Base-by-base conservation (phyloP, 2,113 vertebrate species). In the Halcyon senegalensis region DNA sequence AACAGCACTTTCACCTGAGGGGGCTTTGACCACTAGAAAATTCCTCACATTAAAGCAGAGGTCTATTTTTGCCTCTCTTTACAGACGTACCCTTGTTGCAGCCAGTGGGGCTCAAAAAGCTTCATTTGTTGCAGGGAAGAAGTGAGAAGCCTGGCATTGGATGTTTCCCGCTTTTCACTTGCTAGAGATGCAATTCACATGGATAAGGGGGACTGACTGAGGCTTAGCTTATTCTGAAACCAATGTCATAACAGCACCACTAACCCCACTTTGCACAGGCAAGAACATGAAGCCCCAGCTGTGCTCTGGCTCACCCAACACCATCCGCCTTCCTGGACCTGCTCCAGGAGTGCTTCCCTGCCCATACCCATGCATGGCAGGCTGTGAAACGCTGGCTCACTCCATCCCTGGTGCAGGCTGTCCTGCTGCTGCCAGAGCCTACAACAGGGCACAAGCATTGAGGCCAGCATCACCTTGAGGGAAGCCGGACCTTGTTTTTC, bases 341-440 rank as follows among this genome's bases (percentile, higher is more conserved):
- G 1, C 56, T 76, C 13, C 33, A 41, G 56, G 6, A 82, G 19
- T 5, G 7, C 19, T 56, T 72, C 41, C 35, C 16, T 25, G 13
- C 28, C 23, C 27, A n/a, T 33, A 44, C 5, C 31, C 4, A 6
- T 1, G 18, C 14, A 13, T 3, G 0, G 21, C 4, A 8, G 31
- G 43, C 55, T 55, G 12, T 1, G 2, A 70, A 12, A 16, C 30
- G 37, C 1, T 51, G 48, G 23, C 16, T 70, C 9, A 43, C 0
- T 1, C 13, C 33, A 66, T 20, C 17, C 21, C 43, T 24, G 14
- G 16, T 67, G 25, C 59, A 74, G 87, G 35, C 6, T 11, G 1
- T 37, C 46, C 37, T 58, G 33, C 64, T 5, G 1, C 50, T 53
- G 15, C 15, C 62, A 67, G n/a, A 50, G 31, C 13, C 46, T 46